Evolutionary conservation across 2,888 invertebrate genomes (phyloP), one percentile per base, ranked within the genome.

Genomic region (Plagiodera versicolora): DNA sequence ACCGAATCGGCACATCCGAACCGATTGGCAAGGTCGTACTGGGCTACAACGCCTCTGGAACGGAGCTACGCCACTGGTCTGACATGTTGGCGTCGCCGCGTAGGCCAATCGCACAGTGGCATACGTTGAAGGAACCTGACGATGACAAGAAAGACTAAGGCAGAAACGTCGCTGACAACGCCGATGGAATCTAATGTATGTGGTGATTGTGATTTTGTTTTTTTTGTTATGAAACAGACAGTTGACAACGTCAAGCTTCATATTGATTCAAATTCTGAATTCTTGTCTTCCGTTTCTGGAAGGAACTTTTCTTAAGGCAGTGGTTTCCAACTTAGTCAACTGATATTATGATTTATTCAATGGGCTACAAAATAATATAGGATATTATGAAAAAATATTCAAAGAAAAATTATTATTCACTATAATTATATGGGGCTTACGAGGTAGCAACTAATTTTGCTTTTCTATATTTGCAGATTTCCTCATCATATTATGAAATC

Each of bases 81-180:
- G 99, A 99, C 83, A 99, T 99, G 99, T 83, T 99, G 83, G 98
- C 99, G 75, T 97, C 97, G 74, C 99, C 99, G 47, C 89, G 99
- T 77, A 90, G 99, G 81, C 99, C 99, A 64, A 99, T 99, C 76
- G 98, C 98, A 74, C 98, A 99, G 82, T 99, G 99, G 99, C 99
- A 99, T 81, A 98, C 98, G 69, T 90, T 99, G 71, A 97, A 97
- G 83, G 98, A 98, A 82, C 92, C 98, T 73, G 94, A 98, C 81
- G 96, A 98, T 81, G 91, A 89, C 78, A 92, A 92, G 81, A 92
- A 92, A 85, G 90, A 91, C 82, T 90, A 91, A 84, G 47, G 55
- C 30, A 46, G 30, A 60, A 62, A 61, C 58, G 58, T 66, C 67
- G 70, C 70, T 70, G 66, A 67, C 70, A 63, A 65, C 63, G 65